phyloP scores from a whole-genome alignment of 2,797 vertebrate genomes.

The Malurus splendens region DNA sequence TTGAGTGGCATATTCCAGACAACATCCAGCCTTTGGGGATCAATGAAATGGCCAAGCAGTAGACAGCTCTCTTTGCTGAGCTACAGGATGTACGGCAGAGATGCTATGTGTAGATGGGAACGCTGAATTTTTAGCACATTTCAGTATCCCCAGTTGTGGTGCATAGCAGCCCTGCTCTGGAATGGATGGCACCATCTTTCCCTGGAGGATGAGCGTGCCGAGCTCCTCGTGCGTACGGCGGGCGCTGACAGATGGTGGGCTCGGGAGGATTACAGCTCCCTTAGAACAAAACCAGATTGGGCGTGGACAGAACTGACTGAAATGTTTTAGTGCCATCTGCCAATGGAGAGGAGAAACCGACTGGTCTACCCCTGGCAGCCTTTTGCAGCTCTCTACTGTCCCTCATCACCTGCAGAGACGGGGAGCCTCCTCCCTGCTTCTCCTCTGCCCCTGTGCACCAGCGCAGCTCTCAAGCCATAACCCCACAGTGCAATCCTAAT shows the following conservation, averaged over 20 bases:
- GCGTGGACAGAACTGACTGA: conserved; percentile 3
- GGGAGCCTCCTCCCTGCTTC: background rate
- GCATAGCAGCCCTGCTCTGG: background rate
- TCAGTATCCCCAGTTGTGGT: conserved; percentile 1
- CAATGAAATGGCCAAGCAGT: conserved; percentile 36
- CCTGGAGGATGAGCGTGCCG: background rate
- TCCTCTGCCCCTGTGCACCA: rapidly evolving
- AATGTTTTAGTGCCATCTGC: conserved; percentile 23
- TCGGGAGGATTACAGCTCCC: conserved; percentile 11
- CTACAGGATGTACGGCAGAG: background rate
- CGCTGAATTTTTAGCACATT: conserved; percentile 49
- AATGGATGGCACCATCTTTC: background rate
- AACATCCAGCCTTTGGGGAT: conserved; percentile 34
- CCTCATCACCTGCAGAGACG: background rate
- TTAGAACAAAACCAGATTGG: background rate
- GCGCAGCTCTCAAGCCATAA: rapidly evolving
- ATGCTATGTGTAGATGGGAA: background rate
- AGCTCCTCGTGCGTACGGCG: background rate
- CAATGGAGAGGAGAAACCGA: background rate
- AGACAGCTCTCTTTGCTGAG: conserved; percentile 25
- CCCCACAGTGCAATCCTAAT: rapidly evolving
- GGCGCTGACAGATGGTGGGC: conserved; percentile 12
- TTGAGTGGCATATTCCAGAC: conserved; percentile 43
- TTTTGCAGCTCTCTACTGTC: background rate
- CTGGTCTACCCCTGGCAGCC: background rate